Evolutionary conservation across 2,888 invertebrate genomes (phyloP).

Genomic region (Falcaria lacertinaria): DNA sequence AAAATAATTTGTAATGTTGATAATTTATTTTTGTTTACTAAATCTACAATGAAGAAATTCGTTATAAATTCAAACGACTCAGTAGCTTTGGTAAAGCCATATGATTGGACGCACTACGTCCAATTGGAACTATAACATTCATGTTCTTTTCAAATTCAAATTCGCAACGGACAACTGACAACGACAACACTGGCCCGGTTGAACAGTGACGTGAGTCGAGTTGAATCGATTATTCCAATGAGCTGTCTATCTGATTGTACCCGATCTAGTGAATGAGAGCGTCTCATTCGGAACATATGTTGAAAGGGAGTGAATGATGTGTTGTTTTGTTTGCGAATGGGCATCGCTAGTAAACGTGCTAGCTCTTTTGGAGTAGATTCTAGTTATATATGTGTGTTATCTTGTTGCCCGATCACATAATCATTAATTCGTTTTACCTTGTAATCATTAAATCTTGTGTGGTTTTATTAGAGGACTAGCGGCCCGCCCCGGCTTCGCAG

Average conservation of each 20-base stretch:
- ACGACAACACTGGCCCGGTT: slow-evolving; percentile 45
- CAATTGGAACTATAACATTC: slow-evolving; percentile 35
- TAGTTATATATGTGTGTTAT: not conserved
- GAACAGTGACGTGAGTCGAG: slow-evolving; percentile 50
- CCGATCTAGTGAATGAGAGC: slow-evolving; percentile 34
- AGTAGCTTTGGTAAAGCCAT: not conserved
- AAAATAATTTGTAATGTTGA: too few relatives aligned
- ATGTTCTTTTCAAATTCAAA: slow-evolving; percentile 54
- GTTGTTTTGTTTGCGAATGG: slow-evolving; percentile 17
- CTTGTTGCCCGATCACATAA: not conserved
- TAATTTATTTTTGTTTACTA: too few relatives aligned
- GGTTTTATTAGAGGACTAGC: too few relatives aligned
- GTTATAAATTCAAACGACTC: too few relatives aligned
- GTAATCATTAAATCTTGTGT: too few relatives aligned
- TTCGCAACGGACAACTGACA: slow-evolving; percentile 42
- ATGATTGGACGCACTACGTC: slow-evolving; percentile 10
- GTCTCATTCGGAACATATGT: slow-evolving; percentile 32
- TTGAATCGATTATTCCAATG: slow-evolving; percentile 62
- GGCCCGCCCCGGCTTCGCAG: too few relatives aligned
- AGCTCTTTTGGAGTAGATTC: not conserved
- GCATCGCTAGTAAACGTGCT: slow-evolving; percentile 6
- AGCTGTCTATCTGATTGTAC: slow-evolving; percentile 55
- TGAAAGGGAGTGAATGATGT: slow-evolving; percentile 25
- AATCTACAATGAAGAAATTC: too few relatives aligned
- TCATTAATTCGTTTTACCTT: too few relatives aligned